A percentile compares a stretch with the other conserved stretches of the same genome.
Conservation (phyloP, 2,797 vertebrate species). For the Falco concolor region DNA sequence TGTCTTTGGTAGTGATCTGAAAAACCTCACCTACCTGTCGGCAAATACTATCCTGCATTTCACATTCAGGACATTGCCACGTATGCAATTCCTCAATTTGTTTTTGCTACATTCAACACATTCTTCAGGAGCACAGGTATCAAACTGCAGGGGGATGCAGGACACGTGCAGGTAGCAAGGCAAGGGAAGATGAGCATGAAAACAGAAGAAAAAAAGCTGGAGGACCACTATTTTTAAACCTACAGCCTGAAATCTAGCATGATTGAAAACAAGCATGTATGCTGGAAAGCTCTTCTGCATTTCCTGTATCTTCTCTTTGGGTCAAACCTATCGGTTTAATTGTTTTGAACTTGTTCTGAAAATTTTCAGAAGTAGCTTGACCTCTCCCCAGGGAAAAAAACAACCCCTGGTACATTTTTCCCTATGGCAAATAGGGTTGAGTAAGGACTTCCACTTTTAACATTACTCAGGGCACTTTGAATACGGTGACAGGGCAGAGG, state of each 20-base stretch:
- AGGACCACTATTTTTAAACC: neutral
- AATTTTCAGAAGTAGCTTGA: neutral
- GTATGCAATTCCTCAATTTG: neutral
- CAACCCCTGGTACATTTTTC: neutral
- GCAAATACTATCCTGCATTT: neutral
- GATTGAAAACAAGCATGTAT: neutral
- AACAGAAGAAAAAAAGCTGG: neutral
- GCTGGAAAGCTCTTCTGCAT: neutral
- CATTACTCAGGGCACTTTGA: neutral
- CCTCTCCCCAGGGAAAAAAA: neutral
- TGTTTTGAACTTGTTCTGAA: neutral
- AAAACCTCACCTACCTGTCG: neutral
- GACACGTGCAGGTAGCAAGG: neutral
- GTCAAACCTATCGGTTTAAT: neutral
- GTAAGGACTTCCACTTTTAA: neutral
- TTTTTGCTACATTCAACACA: neutral
- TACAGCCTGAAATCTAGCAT: neutral
- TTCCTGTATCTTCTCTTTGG: neutral
- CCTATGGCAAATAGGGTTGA: neutral
- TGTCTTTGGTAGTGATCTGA: neutral
- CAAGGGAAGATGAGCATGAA: neutral
- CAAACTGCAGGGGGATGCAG: neutral
- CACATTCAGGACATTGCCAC: neutral
- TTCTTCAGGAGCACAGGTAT: neutral
- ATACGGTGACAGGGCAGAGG: neutral